A percentile compares a stretch with the other conserved stretches of the same genome.
phyloP scores from a whole-genome alignment of 2,888 invertebrate genomes.

The Coleophora flavipennella region DNA sequence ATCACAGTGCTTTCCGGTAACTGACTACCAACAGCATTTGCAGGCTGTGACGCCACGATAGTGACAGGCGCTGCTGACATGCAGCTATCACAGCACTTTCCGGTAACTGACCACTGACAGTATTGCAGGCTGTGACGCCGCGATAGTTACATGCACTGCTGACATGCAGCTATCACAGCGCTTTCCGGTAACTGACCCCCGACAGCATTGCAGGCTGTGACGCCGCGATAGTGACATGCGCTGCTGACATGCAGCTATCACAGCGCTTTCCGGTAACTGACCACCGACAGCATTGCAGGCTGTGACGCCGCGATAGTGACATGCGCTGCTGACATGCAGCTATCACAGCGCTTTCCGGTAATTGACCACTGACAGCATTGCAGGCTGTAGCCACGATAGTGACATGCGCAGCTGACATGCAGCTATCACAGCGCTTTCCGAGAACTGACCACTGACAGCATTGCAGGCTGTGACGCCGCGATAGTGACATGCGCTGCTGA shows the following conservation, averaged over 20 bases:
- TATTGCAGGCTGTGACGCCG: conserved; percentile 44
- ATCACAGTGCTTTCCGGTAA: background rate
- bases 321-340: conserved; percentile 68
- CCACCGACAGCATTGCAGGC: conserved; percentile 31
- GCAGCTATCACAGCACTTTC: conserved; percentile 66
- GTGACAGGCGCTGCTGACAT: conserved; percentile 68
- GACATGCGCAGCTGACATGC: conserved; percentile 69
- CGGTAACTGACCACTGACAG: conserved; percentile 46
- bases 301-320: conserved; percentile 52
- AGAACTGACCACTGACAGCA: conserved; percentile 38
- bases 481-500: conserved; percentile 66
- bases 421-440: conserved; percentile 66
- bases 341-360: conserved; percentile 66
- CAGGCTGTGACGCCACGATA: conserved; percentile 51
- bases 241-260: conserved; percentile 69
- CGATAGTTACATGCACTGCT: conserved; percentile 62
- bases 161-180: conserved; percentile 68
- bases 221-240: conserved; percentile 55
- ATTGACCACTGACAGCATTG: conserved; percentile 30
- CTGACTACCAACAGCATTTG: background rate
- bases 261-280: conserved; percentile 64
- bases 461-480: conserved; percentile 45
- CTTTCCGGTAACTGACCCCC: conserved; percentile 57
- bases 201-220: conserved; percentile 39
- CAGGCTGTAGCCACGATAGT: conserved; percentile 53